Evolutionary conservation across 2,797 vertebrate species (phyloP), one percentile per base, ranked within the genome.

Genomic region (Hypotaenidia philippensis): DNA sequence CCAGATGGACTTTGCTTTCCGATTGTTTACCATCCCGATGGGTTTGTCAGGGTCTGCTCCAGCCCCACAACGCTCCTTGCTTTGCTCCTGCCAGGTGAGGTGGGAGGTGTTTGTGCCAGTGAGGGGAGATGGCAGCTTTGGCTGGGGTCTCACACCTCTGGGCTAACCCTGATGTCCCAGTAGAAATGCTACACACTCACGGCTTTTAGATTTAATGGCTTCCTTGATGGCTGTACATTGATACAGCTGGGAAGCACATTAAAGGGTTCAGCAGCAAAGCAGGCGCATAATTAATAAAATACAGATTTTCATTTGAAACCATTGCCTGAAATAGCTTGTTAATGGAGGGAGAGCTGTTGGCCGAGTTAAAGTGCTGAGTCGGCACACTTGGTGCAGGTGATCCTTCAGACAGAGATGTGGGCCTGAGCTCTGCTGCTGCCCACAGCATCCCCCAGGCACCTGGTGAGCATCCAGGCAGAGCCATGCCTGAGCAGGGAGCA

Each of bases 241-340:
- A 91, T 95, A 38, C 92, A 97, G 95, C 97, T 97, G 97, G 96
- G 94, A 95, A 97, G 74, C 15, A 29, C 96, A 90, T 97, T 92
- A 95, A 93, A 94, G 90, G 65, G 55, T 92, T 92, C 92, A 76
- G 92, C 94, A 92, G 95, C 90, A 91, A 94, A 94, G 94, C 94
- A 95, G 97, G 86, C 49, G 9, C 82, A 19, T 90, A 93, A 97
- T 98, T 97, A 97, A 97, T 98, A 97, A 98, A 98, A 94, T 93
- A 96, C 91, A 87, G 96, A 94, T 97, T 97, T 97, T 96, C 88
- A 94, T 97, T 95, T 86, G 94, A 88, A 97, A 95, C 96, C 93
- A 52, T 86, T 63, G 89, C 96, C 94, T 70, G 31, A 96, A 97
- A 97, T 92, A 97, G 87, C 94, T 90, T 71, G 5, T 36, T 90